Conservation (phyloP, 1,140 invertebrate species). For the Pseudachorutes palmiensis region DNA sequence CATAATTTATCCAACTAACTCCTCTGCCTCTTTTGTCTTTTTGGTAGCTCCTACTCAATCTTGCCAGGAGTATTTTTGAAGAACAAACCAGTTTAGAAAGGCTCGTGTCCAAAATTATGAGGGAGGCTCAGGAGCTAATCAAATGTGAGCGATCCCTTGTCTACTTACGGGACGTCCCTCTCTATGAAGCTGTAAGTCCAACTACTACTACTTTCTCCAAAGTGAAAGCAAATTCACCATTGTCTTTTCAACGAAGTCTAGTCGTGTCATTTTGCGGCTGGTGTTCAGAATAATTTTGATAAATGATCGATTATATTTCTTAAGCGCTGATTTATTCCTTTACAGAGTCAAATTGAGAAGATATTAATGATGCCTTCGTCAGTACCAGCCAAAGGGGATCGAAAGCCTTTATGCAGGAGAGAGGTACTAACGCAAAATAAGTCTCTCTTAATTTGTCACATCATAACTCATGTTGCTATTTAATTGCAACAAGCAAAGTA, state of each 20-base stretch:
- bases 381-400: constrained; percentile 49
- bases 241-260: neutral
- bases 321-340: constrained; percentile 31
- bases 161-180: constrained; percentile 75
- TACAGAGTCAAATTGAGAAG: constrained; percentile 70
- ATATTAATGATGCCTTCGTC: constrained; percentile 54
- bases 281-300: neutral
- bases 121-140: constrained; percentile 79
- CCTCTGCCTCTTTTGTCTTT: neutral
- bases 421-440: constrained; percentile 44
- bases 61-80: constrained; percentile 81
- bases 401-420: constrained; percentile 57
- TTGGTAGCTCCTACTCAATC: constrained; percentile 66
- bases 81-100: constrained; percentile 80
- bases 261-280: neutral
- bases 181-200: constrained; percentile 62
- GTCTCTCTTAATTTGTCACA: too few relatives aligned
- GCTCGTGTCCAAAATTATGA: constrained; percentile 92
- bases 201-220: neutral
- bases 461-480: too few relatives aligned
- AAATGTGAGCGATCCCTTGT: constrained; percentile 89
- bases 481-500: too few relatives aligned
- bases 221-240: neutral
- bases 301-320: neutral
- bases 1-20: too few relatives aligned